phyloP scores from a whole-genome alignment of 2,113 vertebrate genomes.

The Oryzias celebensis region DNA sequence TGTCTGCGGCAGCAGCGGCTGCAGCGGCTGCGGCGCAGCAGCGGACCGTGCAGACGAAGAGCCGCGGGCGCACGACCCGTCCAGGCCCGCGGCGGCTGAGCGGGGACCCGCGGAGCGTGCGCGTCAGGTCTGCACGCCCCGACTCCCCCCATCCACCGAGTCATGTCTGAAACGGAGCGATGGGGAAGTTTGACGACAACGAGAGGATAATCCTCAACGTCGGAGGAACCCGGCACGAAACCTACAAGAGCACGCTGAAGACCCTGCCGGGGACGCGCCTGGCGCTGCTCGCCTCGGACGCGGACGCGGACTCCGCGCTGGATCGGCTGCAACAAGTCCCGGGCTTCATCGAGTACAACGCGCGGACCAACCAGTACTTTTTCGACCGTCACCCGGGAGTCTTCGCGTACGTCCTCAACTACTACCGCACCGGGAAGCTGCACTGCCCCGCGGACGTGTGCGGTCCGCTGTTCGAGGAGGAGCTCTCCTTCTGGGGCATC shows the following conservation, averaged over 20 bases:
- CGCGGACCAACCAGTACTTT: slow-evolving; percentile 87
- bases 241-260: slow-evolving; percentile 92
- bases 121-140: slow-evolving; percentile 46
- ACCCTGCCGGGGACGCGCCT: slow-evolving; percentile 95
- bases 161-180: slow-evolving; percentile 94
- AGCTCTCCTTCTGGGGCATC: slow-evolving; percentile 95
- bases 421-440: slow-evolving; percentile 94
- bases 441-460: slow-evolving; percentile 96
- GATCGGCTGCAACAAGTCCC: slow-evolving; percentile 76
- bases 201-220: slow-evolving; percentile 99
- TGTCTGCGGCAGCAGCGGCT: background rate
- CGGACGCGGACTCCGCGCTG: slow-evolving; percentile 83
- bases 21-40: too few relatives aligned
- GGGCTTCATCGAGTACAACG: slow-evolving; percentile 81
- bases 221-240: slow-evolving; percentile 94
- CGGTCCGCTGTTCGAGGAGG: slow-evolving; percentile 93
- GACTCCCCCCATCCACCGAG: slow-evolving; percentile 70
- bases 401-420: slow-evolving; percentile 94
- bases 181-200: slow-evolving; percentile 97
- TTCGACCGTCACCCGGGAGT: slow-evolving; percentile 94
- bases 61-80: slow-evolving; percentile 24
- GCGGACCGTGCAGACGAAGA: background rate
- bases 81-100: slow-evolving; percentile 36
- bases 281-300: slow-evolving; percentile 89
- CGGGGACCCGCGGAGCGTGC: slow-evolving; percentile 25